Evolutionary conservation across 2,113 vertebrate genomes (phyloP).

Genomic region (Paralichthys olivaceus): DNA sequence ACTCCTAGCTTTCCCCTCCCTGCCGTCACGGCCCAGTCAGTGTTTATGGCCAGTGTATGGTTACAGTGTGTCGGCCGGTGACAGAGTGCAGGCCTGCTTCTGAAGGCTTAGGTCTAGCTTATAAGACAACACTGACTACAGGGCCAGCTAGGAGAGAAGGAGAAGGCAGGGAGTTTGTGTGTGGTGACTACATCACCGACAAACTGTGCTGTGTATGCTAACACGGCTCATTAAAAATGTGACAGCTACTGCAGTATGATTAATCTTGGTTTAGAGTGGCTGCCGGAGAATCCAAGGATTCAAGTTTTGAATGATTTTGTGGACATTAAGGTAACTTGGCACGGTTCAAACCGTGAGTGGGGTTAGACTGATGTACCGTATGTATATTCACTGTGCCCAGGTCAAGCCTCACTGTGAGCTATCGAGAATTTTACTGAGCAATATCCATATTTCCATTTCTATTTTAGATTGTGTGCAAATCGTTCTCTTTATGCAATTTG

Average conservation of each 20-base stretch:
- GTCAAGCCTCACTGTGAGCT: neutral
- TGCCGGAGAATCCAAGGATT: conserved; percentile 33
- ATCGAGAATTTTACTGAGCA: neutral
- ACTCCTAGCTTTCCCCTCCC: conserved; percentile 1
- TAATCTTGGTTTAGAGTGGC: conserved; percentile 50
- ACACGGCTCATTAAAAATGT: conserved; percentile 68
- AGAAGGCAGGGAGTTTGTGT: conserved; percentile 24
- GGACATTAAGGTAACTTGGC: conserved; percentile 16
- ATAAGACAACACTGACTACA: conserved; percentile 51
- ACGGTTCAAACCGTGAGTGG: conserved; percentile 13
- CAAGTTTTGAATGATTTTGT: conserved; percentile 51
- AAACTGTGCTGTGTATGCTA: conserved; percentile 53
- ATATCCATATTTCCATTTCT: neutral
- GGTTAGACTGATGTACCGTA: neutral
- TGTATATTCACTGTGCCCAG: neutral
- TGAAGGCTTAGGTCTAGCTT: conserved; percentile 63
- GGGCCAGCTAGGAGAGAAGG: conserved; percentile 16
- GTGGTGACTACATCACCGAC: conserved; percentile 37
- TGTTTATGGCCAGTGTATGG: conserved; percentile 74
- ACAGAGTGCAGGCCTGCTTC: conserved; percentile 75
- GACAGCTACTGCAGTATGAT: conserved; percentile 62
- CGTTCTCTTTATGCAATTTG: neutral
- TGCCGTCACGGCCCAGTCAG: conserved; percentile 33
- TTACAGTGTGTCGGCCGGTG: conserved; percentile 71
- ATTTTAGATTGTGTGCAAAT: neutral